These are phyloP conservation scores for Girardinus metallicus DNA, from an alignment of 2,797 vertebrate species.

Conservation along the genomic window DNA sequence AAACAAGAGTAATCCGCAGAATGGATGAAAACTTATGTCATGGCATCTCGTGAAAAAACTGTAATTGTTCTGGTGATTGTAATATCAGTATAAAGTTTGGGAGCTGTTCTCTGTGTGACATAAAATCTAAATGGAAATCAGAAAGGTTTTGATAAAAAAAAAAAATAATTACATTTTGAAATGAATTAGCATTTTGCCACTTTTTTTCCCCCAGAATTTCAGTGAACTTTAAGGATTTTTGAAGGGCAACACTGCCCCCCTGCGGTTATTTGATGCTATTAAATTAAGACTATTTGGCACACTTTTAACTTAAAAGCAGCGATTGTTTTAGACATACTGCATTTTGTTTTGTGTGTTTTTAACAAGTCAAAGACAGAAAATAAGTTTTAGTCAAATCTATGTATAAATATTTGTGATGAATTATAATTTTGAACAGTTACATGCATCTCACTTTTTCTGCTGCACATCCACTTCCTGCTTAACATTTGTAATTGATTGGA, in stretches of 20 bases:
- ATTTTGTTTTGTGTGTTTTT: background rate
- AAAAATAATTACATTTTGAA: background rate
- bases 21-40: background rate
- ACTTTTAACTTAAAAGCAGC: background rate
- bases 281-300: conserved; percentile 1
- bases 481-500: conserved; percentile 90
- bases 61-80: background rate
- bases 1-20: background rate
- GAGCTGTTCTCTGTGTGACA: background rate
- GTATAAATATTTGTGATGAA: background rate
- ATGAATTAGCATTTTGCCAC: conserved; percentile 10
- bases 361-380: background rate
- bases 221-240: conserved; percentile 14
- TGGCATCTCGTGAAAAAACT: background rate
- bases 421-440: conserved; percentile 41
- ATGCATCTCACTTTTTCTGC: conserved; percentile 50
- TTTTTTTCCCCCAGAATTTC: background rate
- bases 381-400: too few relatives aligned
- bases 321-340: background rate
- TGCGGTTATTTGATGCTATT: conserved; percentile 52
- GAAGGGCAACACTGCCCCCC: conserved; percentile 80
- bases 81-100: background rate
- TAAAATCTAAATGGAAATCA: background rate
- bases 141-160: background rate
- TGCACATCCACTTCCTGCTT: conserved; percentile 76